phyloP scores from a whole-genome alignment of 2,888 invertebrate species.

The Suillia variegata region DNA sequence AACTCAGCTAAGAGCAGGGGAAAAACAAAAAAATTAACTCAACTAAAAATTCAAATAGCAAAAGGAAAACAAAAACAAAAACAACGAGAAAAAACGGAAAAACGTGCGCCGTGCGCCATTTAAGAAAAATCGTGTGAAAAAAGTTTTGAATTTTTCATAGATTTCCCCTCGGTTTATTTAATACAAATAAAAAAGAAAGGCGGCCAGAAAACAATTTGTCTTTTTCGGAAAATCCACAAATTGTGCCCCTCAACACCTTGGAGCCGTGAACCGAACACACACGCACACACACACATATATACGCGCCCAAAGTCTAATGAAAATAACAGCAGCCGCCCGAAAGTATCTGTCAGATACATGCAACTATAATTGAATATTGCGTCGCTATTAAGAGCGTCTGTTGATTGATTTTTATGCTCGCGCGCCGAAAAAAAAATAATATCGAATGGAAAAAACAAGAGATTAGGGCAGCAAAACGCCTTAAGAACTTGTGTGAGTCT shows the following conservation, averaged over 20 bases:
- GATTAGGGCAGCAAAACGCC: background rate
- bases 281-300: background rate
- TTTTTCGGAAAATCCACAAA: conserved; percentile 20
- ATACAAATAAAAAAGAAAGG: background rate
- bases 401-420: conserved; percentile 34
- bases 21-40: no score
- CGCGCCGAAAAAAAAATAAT: conserved; percentile 13
- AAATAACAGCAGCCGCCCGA: background rate
- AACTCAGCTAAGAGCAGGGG: conserved; percentile 38
- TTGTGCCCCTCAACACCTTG: conserved; percentile 20
- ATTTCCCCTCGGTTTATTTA: background rate
- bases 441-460: no score
- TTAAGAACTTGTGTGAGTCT: no score
- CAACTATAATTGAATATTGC: conserved; percentile 19
- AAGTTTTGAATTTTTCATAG: conserved; percentile 11
- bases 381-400: conserved; percentile 26
- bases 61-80: no score
- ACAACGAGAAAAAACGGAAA: conserved; percentile 36
- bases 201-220: conserved; percentile 30
- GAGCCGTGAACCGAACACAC: background rate
- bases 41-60: conserved; percentile 21
- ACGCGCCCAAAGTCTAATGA: background rate
- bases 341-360: conserved; percentile 45
- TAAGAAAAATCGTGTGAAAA: conserved; percentile 13
- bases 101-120: background rate